These are phyloP conservation scores for Arremon aurantiirostris DNA, from an alignment of 2,797 vertebrate genomes.

Conservation along the genomic window DNA sequence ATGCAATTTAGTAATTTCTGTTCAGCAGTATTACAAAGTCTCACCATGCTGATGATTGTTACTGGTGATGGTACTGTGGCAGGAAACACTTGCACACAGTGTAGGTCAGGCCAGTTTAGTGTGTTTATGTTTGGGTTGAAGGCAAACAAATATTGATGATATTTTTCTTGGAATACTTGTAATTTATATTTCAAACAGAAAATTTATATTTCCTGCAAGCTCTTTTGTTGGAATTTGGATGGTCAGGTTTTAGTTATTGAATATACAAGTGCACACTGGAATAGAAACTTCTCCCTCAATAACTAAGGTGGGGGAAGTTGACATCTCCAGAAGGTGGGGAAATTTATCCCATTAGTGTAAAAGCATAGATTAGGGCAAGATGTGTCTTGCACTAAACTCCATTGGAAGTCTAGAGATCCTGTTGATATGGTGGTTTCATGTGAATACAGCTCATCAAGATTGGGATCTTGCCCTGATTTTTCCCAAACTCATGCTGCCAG, in stretches of 20 bases:
- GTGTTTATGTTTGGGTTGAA: not conserved
- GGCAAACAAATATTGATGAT: not conserved
- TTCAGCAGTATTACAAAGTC: not conserved
- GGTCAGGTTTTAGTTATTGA: not conserved
- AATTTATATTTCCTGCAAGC: not conserved
- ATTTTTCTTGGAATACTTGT: not conserved
- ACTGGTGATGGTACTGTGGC: not conserved
- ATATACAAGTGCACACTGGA: not conserved
- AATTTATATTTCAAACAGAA: not conserved
- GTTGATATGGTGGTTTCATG: not conserved
- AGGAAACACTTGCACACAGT: fast-evolving
- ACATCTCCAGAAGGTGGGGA: not conserved
- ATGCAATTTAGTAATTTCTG: not conserved
- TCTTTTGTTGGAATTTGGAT: not conserved
- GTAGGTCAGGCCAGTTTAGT: fast-evolving
- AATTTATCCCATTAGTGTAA: not conserved
- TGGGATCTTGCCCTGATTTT: not conserved
- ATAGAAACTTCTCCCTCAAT: not conserved
- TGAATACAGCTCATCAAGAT: not conserved
- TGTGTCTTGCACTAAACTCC: not conserved
- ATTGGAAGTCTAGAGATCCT: not conserved
- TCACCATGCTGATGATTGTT: not conserved
- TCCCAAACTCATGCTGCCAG: not conserved
- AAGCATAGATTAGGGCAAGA: not conserved
- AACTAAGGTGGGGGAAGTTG: not conserved